A percentile compares a stretch with the other conserved stretches of the same genome.
Evolutionary conservation across 1,140 invertebrate species (phyloP).

Genomic region (Neotoxoptera formosana): DNA sequence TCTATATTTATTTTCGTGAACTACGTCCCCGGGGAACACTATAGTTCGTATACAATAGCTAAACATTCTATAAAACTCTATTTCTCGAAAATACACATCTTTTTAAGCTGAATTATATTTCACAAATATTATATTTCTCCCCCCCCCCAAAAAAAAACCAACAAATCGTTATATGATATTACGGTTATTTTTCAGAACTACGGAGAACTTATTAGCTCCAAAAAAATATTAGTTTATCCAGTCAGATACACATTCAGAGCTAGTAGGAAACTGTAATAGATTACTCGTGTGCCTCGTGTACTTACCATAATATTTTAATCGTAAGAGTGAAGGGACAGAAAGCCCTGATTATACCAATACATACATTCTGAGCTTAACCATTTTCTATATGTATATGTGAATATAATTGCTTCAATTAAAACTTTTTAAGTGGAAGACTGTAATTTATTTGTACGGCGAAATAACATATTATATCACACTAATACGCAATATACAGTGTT

Average conservation of each 20-base stretch:
- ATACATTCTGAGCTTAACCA: not conserved
- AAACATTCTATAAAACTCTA: not conserved
- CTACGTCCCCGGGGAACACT: not conserved
- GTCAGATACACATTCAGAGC: not conserved
- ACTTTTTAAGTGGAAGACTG: not conserved
- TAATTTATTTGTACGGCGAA: not conserved
- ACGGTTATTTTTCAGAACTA: not conserved
- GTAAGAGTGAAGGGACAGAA: too few relatives aligned
- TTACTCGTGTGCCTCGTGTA: too few relatives aligned
- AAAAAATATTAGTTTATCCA: not conserved
- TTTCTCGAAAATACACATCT: not conserved
- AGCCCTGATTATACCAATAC: not conserved
- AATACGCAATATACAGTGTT: too few relatives aligned
- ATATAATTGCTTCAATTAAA: too few relatives aligned
- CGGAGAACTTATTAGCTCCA: not conserved
- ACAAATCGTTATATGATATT: not conserved
- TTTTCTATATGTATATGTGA: not conserved
- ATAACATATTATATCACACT: not conserved
- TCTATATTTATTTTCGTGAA: not conserved
- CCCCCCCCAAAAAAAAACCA: not conserved
- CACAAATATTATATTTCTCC: not conserved
- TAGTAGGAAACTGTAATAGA: not conserved
- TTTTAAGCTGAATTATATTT: not conserved
- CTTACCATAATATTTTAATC: too few relatives aligned
- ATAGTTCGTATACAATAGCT: not conserved